A percentile compares a stretch with the other conserved stretches of the same genome.
Conservation (phyloP, 1,140 invertebrate species). For the Neodiprion pinetum region DNA sequence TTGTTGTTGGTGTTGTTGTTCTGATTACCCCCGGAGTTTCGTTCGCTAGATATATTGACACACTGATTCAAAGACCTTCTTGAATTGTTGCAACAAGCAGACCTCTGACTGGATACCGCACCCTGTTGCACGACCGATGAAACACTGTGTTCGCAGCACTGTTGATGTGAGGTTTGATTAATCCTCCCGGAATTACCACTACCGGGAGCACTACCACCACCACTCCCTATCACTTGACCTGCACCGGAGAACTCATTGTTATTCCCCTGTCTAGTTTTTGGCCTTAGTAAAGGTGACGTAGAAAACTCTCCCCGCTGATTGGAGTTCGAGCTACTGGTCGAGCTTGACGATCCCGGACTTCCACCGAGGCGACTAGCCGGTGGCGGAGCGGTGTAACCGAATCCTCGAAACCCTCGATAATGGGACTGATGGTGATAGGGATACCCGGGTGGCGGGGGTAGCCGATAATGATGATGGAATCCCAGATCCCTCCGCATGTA, state of each 20-base stretch:
- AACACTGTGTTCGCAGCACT: no score
- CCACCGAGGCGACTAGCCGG: conserved; percentile 47
- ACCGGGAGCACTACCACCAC: no score
- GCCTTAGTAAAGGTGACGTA: conserved; percentile 59
- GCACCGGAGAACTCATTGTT: conserved; percentile 40
- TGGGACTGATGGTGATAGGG: conserved; percentile 56
- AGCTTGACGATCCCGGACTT: conserved; percentile 63
- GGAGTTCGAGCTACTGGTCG: conserved; percentile 53
- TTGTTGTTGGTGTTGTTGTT: no score
- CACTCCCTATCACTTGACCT: no score
- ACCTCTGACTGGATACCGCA: no score
- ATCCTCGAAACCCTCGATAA: conserved; percentile 52
- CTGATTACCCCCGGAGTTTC: no score
- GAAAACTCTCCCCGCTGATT: conserved; percentile 54
- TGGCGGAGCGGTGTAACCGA: conserved; percentile 51
- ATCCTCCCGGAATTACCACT: no score
- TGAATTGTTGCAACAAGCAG: no score
- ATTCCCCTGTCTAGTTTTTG: conserved; percentile 46
- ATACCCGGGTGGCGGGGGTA: conserved; percentile 58
- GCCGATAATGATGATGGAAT: conserved; percentile 67
- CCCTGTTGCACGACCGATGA: no score
- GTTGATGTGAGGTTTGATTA: no score
- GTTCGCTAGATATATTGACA: no score
- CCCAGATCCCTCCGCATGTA: conserved; percentile 68
- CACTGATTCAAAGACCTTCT: no score